Evolutionary conservation across 2,888 invertebrate species (phyloP).

Genomic region (Cephus pulcher): DNA sequence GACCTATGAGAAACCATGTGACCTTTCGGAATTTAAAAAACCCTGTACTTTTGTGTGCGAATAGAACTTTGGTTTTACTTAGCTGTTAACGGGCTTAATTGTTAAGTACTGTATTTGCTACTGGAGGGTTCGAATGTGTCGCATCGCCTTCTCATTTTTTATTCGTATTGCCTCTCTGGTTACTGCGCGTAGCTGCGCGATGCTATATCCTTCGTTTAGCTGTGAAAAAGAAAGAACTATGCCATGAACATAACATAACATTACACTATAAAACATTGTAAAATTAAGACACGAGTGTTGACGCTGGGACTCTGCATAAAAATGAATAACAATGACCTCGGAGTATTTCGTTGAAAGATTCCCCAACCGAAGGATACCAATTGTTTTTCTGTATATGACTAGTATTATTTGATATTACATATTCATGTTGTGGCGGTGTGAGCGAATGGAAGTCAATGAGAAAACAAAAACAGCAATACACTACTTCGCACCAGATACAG

Average conservation of each 20-base stretch:
- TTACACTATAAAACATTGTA: slow-evolving; percentile 50
- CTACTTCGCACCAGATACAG: slow-evolving; percentile 21
- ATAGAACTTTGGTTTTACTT: neutral
- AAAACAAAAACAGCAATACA: neutral
- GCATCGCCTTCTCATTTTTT: neutral
- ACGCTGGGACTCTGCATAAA: slow-evolving; percentile 46
- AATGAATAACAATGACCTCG: slow-evolving; percentile 39
- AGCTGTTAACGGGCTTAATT: neutral
- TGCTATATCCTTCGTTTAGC: slow-evolving; percentile 23
- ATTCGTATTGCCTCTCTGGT: neutral
- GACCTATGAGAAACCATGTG: neutral
- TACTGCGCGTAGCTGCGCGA: neutral
- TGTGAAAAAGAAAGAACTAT: slow-evolving; percentile 28
- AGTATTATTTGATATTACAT: neutral
- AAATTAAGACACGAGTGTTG: slow-evolving; percentile 39
- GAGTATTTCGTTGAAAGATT: slow-evolving; percentile 48
- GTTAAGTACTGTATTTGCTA: neutral
- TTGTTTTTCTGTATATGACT: neutral
- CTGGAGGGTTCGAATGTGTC: neutral
- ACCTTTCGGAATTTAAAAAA: neutral
- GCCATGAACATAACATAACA: slow-evolving; percentile 30
- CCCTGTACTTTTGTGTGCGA: neutral
- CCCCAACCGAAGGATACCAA: slow-evolving; percentile 27
- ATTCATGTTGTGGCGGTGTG: neutral
- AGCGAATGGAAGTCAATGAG: neutral